Conservation (phyloP, 2,888 invertebrate species). For the Prenolepis imparis region DNA sequence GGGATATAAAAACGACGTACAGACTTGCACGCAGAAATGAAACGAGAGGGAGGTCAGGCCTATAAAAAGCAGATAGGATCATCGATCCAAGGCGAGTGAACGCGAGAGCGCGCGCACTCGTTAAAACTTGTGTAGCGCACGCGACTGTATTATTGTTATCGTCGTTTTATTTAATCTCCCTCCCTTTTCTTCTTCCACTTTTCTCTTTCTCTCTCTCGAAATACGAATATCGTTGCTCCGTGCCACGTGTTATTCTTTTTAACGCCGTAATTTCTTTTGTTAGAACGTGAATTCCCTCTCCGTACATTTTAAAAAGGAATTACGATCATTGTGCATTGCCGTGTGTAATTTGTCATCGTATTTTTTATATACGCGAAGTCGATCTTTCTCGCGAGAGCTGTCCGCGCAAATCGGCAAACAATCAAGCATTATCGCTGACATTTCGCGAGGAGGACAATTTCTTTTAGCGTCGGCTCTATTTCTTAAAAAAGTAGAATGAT, state of each 20-base stretch:
- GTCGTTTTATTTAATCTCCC: slow-evolving; percentile 36
- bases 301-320: background rate
- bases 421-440: background rate
- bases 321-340: background rate
- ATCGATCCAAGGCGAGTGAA: slow-evolving; percentile 42
- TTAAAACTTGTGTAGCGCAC: slow-evolving; percentile 49
- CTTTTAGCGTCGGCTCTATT: background rate
- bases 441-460: background rate
- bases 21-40: slow-evolving; percentile 52
- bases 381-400: background rate
- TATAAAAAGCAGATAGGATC: slow-evolving; percentile 52
- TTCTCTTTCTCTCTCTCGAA: background rate
- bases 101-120: slow-evolving; percentile 24
- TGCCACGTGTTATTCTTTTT: slow-evolving; percentile 10
- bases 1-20: slow-evolving; percentile 34
- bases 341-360: background rate
- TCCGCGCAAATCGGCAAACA: background rate
- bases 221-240: slow-evolving; percentile 24
- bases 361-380: background rate
- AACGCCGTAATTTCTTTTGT: slow-evolving; percentile 3
- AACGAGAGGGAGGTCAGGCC: slow-evolving; percentile 27
- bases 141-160: slow-evolving; percentile 43
- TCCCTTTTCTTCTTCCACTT: background rate
- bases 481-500: slow-evolving; percentile 26
- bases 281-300: background rate